phyloP scores from a whole-genome alignment of 1,140 invertebrate genomes.

The Drosophila rufa region DNA sequence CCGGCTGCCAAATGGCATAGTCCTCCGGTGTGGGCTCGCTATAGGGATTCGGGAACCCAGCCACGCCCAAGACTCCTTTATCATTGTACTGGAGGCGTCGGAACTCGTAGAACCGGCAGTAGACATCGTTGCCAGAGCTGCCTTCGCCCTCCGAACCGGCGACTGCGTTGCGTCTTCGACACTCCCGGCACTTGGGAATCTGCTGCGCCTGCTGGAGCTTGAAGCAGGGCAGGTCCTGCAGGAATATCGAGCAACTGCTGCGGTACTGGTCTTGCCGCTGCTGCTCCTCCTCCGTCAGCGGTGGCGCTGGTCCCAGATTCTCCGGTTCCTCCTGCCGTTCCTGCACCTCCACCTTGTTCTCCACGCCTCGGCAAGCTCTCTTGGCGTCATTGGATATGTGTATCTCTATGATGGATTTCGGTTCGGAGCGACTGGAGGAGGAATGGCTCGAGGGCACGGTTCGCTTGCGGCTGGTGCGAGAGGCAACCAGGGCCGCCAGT shows the following conservation, averaged over 20 bases:
- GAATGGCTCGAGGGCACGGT: neutral
- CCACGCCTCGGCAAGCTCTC: slow-evolving; percentile 25
- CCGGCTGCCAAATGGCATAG: slow-evolving; percentile 82
- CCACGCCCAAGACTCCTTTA: slow-evolving; percentile 95
- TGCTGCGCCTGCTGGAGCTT: slow-evolving; percentile 55
- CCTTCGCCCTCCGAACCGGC: neutral
- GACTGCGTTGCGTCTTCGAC: slow-evolving; percentile 46
- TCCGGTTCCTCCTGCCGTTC: slow-evolving; percentile 3
- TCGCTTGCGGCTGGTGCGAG: slow-evolving; percentile 33
- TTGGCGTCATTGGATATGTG: slow-evolving; percentile 70
- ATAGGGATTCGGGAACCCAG: slow-evolving; percentile 96
- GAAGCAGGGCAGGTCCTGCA: slow-evolving; percentile 79
- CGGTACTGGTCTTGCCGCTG: slow-evolving; percentile 59
- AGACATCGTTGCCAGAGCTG: slow-evolving; percentile 87
- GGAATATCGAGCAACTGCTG: slow-evolving; percentile 56
- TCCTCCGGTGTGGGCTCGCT: slow-evolving; percentile 93
- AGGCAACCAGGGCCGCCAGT: slow-evolving; percentile 27
- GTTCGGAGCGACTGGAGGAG: slow-evolving; percentile 42
- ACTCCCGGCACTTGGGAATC: slow-evolving; percentile 76
- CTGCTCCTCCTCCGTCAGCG: slow-evolving; percentile 57
- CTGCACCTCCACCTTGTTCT: neutral
- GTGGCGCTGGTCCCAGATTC: slow-evolving; percentile 1
- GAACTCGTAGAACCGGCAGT: slow-evolving; percentile 98
- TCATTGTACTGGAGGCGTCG: slow-evolving; percentile 95
- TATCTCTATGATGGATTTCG: slow-evolving; percentile 73